Percentiles rank a stretch among this genome's conserved stretches.
Conservation (phyloP, 2,113 vertebrate species). For the Rhea americana region DNA sequence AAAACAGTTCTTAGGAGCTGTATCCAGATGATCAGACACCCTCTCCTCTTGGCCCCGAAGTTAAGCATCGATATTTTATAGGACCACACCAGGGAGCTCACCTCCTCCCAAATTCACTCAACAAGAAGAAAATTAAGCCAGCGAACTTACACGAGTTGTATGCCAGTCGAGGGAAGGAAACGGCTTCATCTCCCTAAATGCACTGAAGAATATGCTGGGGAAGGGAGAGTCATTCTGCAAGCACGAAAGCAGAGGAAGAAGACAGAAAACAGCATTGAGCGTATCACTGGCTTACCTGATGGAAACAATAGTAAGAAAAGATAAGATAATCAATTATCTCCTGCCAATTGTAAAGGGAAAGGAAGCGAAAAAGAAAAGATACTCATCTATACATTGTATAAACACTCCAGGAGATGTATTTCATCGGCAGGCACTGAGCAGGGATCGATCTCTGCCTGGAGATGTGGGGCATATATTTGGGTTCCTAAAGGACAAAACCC, state of each 20-base stretch:
- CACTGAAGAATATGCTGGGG: background rate
- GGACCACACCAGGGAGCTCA: background rate
- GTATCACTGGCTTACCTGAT: background rate
- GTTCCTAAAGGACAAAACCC: background rate
- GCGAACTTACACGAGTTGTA: background rate
- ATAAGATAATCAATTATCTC: background rate
- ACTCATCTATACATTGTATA: background rate
- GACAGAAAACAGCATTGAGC: background rate
- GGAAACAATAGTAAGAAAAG: background rate
- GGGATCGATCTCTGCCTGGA: background rate
- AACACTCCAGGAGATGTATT: rapidly evolving
- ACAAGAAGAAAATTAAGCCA: background rate
- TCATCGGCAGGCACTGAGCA: background rate
- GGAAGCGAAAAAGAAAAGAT: background rate
- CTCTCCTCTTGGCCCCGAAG: background rate
- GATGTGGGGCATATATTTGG: background rate
- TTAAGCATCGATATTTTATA: background rate
- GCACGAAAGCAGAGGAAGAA: background rate
- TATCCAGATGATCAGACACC: background rate
- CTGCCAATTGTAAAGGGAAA: background rate
- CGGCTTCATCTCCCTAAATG: background rate
- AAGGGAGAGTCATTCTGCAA: background rate
- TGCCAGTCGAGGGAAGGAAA: background rate
- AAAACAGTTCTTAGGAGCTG: background rate
- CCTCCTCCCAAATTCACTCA: background rate